Base-by-base conservation (phyloP, 2,113 vertebrate genomes). In the Propithecus coquereli region DNA sequence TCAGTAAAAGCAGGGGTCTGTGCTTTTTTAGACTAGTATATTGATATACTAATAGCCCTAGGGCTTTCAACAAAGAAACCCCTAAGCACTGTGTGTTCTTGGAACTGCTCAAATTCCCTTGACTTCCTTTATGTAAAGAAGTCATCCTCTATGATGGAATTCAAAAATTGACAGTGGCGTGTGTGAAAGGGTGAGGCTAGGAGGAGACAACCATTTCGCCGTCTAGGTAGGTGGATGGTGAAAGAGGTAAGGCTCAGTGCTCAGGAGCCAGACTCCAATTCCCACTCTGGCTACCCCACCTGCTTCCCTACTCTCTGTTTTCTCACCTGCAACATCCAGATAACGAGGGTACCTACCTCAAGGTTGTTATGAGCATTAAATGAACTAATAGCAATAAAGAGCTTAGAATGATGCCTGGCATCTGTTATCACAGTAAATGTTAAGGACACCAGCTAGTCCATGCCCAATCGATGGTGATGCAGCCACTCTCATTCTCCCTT, bases 181-280 rank as follows among this genome's bases (percentile, higher is more conserved):
- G 23, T 32, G 1, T 16, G 10, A 5, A 47, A 54, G 2, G 1
- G 2, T 61, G 47, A 13, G 10, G 54, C 6, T 32, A 3, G 16
- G 10, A 59, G 16, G 34, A 71, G 91, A 54, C 2, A 45, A 20
- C 8, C 30, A 47, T 40, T 17, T 20, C 6, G 3, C 10, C 32
- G 13, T 73, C 70, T 22, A 1, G 20, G 18, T 47, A 16, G 40
- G 6, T 61, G 20, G n/a, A 30, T 2, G 7, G 18, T 50, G 43
- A 47, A 11, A 11, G 47, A 68, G 12, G 32, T 6, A 83, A 77
- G 52, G 37, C 3, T 23, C 22, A 43, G 2, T 34, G 25, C 20
- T 32, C 20, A 7, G 43, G 11, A 52, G 6, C 9, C 34, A 63
- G 1, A 32, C 0, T 47, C 13, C 10, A 14, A 3, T 50, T 68